Percentiles rank a stretch among this genome's conserved stretches.
Conservation (phyloP, 2,888 invertebrate genomes). For the Cataglyphis albicans region DNA sequence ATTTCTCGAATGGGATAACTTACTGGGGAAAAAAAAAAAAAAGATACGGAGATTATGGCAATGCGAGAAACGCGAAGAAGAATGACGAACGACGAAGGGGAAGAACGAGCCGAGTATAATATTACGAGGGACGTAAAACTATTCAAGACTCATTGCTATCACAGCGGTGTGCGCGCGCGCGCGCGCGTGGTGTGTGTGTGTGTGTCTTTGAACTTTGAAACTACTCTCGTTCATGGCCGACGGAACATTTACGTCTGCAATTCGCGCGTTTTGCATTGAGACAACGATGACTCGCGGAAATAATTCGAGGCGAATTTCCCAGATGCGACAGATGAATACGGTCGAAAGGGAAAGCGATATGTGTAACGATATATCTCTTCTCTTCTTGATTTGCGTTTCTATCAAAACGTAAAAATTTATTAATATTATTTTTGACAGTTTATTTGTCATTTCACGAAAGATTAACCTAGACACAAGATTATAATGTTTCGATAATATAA, state of each 20-base stretch:
- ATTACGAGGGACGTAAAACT: constrained; percentile 79
- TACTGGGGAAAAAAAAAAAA: neutral
- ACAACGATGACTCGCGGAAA: constrained; percentile 17
- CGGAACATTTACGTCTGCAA: constrained; percentile 60
- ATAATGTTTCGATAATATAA: neutral
- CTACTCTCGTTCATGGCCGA: constrained; percentile 46
- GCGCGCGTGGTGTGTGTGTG: neutral
- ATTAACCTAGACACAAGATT: neutral
- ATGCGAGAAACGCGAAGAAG: constrained; percentile 20
- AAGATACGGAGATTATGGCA: neutral
- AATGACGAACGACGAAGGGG: constrained; percentile 41
- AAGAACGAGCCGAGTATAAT: constrained; percentile 67
- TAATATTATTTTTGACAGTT: neutral
- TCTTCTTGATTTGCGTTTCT: neutral
- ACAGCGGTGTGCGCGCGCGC: constrained; percentile 54
- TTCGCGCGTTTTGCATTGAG: constrained; percentile 29
- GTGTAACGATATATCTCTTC: neutral
- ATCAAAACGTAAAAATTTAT: neutral
- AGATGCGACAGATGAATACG: neutral
- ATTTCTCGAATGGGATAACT: neutral
- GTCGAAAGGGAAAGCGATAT: neutral
- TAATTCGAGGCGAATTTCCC: constrained; percentile 6
- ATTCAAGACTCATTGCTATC: constrained; percentile 79
- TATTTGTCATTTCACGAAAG: neutral
- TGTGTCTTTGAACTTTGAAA: constrained; percentile 67